These are phyloP conservation scores for Paradoxurus hermaphroditus DNA, from an alignment of 2,113 vertebrate genomes.

Conservation along the genomic window DNA sequence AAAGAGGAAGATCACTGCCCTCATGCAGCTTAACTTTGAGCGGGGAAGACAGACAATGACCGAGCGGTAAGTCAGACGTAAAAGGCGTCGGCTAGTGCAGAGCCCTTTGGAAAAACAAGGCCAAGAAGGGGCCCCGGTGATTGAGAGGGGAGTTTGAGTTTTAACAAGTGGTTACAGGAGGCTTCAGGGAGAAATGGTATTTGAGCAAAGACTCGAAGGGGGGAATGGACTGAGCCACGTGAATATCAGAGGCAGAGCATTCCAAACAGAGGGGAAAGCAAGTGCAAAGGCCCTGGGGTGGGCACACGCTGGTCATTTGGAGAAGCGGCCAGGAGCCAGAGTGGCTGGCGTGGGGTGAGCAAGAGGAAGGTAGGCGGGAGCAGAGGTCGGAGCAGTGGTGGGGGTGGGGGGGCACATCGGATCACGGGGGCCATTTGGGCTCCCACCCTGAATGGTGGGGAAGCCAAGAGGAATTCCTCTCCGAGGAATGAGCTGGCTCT, in stretches of 20 bases:
- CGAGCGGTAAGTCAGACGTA: background rate
- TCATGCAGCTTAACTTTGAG: background rate
- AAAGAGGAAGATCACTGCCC: background rate
- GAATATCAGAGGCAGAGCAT: background rate
- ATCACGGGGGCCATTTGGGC: no score
- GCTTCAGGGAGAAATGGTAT: background rate
- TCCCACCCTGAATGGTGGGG: background rate
- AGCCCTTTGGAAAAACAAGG: background rate
- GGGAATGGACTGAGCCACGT: background rate
- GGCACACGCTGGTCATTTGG: background rate
- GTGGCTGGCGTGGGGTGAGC: background rate
- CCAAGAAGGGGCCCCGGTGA: background rate
- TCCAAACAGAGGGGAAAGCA: background rate
- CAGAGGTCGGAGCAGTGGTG: background rate
- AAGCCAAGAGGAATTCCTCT: background rate
- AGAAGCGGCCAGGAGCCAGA: background rate
- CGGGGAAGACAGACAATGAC: background rate
- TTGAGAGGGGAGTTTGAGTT: background rate
- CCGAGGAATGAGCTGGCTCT: background rate
- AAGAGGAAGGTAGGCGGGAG: background rate
- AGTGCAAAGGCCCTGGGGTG: background rate
- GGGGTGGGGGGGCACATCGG: background rate
- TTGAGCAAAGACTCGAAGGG: background rate
- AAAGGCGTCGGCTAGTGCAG: background rate
- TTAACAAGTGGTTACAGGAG: background rate